phyloP scores from a whole-genome alignment of 2,797 vertebrate genomes.

The Ara ararauna region DNA sequence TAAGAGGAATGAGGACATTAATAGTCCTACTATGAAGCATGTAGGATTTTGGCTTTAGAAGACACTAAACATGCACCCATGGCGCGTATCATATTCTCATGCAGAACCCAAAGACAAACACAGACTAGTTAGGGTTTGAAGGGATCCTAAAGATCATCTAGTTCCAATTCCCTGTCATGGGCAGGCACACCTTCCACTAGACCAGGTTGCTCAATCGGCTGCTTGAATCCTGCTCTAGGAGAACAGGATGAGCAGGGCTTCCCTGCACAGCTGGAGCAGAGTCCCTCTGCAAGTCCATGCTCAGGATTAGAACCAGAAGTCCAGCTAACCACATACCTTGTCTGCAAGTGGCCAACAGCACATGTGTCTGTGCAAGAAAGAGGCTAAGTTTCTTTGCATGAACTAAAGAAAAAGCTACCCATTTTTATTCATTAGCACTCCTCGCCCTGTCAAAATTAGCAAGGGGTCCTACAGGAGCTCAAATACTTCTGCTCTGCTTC shows the following conservation, averaged over 20 bases:
- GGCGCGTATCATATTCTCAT: rapidly evolving
- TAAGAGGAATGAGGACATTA: rapidly evolving
- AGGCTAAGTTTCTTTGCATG: background rate
- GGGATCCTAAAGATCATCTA: background rate
- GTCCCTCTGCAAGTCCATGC: background rate
- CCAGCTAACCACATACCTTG: rapidly evolving
- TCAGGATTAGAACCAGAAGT: background rate
- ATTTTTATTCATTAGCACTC: background rate
- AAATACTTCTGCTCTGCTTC: background rate
- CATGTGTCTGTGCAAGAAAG: background rate
- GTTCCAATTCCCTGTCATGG: background rate
- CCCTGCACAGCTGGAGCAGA: background rate
- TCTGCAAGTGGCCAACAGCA: background rate
- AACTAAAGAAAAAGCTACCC: background rate
- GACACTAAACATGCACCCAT: rapidly evolving
- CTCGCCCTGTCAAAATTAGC: background rate
- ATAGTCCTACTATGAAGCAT: background rate
- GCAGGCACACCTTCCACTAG: background rate
- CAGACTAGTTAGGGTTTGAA: background rate
- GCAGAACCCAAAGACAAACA: background rate
- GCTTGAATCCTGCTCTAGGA: background rate
- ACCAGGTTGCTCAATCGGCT: background rate
- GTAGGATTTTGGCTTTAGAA: background rate
- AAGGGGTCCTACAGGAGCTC: background rate
- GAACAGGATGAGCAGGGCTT: background rate